Base-by-base conservation (phyloP, 2,113 vertebrate genomes). In the Enhydra lutris region DNA sequence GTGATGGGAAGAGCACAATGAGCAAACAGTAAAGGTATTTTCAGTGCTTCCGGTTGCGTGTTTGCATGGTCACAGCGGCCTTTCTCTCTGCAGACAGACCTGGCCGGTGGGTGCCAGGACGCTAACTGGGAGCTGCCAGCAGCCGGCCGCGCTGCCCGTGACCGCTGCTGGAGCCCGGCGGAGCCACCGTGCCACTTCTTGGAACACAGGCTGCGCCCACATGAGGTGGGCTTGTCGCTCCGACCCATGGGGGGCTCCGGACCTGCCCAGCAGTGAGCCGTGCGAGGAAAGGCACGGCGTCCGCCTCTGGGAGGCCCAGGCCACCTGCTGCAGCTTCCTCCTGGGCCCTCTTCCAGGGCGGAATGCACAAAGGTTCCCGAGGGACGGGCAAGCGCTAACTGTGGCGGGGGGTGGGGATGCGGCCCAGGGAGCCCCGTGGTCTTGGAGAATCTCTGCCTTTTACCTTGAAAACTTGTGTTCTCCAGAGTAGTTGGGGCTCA, bases 151-250 rank as follows among this genome's bases (percentile, higher is more conserved):
- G 6, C 29, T 0, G 31, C 71, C 17, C 67, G 57, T n/a, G 26
- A 57, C 4, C 3, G 15, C 34, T 4, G 7, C 42, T 23, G 12
- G 24, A 5, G 26, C 39, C 17, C 13, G 34, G 26, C 2, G 6
- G 31, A 6, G 21, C 45, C 23, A 1, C 42, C 0, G 0, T 36
- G 9, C 67, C 6, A 2, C 24, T 36, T 18, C n/a, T 17, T 50
- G 39, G 57, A 14, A 18, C 4, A 15, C 39, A 39, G 47, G 65
- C 76, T 42, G 11, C 7, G 2, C 29, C 10, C 8, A 13, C 21
- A 1, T 1, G 13, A 7, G 8, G 17, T 2, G 31, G 59, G n/a
- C 20, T 13, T 24, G 47, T 34, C 23, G 18, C 23, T 11, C n/a
- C 7, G 2, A 3, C 20, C 6, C 15, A 0, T 15, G 1, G 50